Percentiles rank a stretch among this genome's conserved stretches.
Conservation (phyloP, 2,113 vertebrate genomes). For the Prionailurus viverrinus region DNA sequence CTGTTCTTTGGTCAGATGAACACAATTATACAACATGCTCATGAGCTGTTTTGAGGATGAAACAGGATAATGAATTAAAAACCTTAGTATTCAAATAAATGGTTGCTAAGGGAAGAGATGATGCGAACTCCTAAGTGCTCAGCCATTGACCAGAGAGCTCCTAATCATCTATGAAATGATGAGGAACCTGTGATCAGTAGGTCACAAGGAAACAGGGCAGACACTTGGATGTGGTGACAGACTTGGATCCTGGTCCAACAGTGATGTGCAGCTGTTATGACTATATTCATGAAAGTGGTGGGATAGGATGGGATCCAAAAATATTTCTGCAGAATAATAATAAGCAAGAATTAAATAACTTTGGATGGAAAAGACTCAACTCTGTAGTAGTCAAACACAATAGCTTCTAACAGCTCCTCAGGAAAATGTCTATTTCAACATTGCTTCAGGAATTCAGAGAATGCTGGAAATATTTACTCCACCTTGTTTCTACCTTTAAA, state of each 20-base stretch:
- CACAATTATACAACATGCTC: background rate
- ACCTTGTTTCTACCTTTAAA: background rate
- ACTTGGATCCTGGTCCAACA: background rate
- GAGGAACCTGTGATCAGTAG: background rate
- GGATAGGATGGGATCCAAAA: conserved; percentile 2
- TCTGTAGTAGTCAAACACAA: conserved; percentile 6
- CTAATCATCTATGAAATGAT: background rate
- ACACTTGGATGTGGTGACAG: background rate
- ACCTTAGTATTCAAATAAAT: background rate
- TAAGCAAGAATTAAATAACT: conserved; percentile 39
- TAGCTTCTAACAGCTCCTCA: background rate
- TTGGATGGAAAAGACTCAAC: conserved; percentile 2
- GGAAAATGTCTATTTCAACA: conserved; percentile 47
- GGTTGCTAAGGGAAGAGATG: background rate
- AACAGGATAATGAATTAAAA: conserved; percentile 14
- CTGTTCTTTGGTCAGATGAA: background rate
- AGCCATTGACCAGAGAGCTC: background rate
- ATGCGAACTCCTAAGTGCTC: background rate
- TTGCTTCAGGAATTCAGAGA: conserved; percentile 38
- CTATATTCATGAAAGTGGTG: background rate
- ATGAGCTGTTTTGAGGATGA: background rate
- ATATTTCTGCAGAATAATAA: conserved; percentile 47
- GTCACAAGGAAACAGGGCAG: background rate
- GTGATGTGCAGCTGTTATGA: background rate
- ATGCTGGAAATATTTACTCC: conserved; percentile 3